phyloP scores from a whole-genome alignment of 2,113 vertebrate species.

The Indicator maculatus region DNA sequence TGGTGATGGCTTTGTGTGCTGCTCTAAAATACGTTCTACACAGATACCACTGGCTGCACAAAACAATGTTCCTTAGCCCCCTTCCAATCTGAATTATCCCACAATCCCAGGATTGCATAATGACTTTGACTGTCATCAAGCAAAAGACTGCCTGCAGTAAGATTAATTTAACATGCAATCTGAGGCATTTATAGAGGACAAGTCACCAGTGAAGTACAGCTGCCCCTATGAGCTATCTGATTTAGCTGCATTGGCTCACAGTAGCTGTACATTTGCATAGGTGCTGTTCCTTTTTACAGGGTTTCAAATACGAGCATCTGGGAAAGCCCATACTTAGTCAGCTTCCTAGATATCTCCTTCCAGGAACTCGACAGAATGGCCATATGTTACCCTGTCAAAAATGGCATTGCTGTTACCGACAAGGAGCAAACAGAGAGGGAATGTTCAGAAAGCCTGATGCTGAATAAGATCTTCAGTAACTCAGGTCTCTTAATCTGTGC shows the following conservation, averaged over 20 bases:
- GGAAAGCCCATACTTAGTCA: constrained; percentile 35
- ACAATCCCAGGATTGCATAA: neutral
- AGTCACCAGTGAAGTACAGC: neutral
- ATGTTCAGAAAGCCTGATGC: neutral
- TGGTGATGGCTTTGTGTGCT: neutral
- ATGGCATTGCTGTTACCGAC: neutral
- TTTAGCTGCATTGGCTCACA: neutral
- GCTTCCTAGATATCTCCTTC: constrained; percentile 25
- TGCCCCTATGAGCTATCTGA: neutral
- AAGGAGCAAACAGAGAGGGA: neutral
- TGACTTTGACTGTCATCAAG: neutral
- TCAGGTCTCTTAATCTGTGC: neutral
- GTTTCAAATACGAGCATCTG: constrained; percentile 28
- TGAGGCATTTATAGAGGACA: constrained; percentile 1
- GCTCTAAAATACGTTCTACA: neutral
- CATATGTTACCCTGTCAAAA: constrained; percentile 50
- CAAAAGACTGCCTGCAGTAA: neutral
- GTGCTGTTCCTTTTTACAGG: constrained; percentile 5
- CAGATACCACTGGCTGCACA: neutral
- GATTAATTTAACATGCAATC: neutral
- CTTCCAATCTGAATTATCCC: neutral
- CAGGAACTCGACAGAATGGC: constrained; percentile 26
- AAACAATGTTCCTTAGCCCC: neutral
- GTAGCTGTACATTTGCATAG: neutral
- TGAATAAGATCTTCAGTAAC: neutral